phyloP scores from a whole-genome alignment of 2,797 vertebrate species.

The Toxotes lorentzi region DNA sequence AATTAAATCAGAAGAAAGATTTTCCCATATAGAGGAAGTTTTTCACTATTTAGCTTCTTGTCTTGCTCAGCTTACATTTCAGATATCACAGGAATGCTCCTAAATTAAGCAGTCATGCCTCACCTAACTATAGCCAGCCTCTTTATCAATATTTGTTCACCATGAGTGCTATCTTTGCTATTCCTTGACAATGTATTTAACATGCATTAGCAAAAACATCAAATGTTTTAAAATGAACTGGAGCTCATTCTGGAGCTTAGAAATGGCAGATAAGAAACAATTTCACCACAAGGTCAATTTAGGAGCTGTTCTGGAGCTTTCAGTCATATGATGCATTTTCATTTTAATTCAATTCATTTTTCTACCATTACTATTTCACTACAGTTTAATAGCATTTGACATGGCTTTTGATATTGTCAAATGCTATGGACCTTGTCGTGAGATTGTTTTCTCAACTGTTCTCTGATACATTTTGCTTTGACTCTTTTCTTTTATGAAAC shows the following conservation, averaged over 20 bases:
- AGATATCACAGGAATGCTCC: background rate
- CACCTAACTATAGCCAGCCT: background rate
- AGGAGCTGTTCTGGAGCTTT: background rate
- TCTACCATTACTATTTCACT: no score
- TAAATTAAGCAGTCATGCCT: background rate
- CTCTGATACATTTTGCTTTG: background rate
- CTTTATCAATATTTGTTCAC: background rate
- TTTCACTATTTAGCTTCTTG: background rate
- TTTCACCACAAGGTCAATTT: no score
- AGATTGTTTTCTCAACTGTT: background rate
- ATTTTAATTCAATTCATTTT: no score
- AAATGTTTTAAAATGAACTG: background rate
- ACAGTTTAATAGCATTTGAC: no score
- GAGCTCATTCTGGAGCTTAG: background rate
- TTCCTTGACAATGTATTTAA: background rate
- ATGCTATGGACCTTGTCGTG: background rate
- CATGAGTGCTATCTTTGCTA: background rate
- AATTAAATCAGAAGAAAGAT: conserved; percentile 16
- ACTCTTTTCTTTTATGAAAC: background rate
- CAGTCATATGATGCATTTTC: background rate
- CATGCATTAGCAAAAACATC: background rate
- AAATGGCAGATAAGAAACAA: no score
- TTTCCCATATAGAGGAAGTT: background rate
- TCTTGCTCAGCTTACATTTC: background rate
- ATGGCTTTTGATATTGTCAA: background rate